A percentile compares a stretch with the other conserved stretches of the same genome.
Conservation (phyloP, 2,113 vertebrate genomes). For the Prietella phreatophila region DNA sequence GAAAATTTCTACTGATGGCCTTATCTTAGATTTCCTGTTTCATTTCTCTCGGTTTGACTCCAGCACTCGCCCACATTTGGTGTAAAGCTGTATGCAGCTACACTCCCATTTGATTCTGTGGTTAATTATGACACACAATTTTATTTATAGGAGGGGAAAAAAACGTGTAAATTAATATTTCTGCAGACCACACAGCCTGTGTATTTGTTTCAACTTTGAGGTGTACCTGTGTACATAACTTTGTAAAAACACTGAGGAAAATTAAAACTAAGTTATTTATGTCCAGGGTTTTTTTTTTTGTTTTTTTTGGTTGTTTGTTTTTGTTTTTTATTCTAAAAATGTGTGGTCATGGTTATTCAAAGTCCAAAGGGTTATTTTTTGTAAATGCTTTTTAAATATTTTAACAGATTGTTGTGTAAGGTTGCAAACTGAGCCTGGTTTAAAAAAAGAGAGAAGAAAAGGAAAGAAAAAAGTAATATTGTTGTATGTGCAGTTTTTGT, state of each 20-base stretch:
- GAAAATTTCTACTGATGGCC: constrained; percentile 46
- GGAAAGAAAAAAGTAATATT: constrained; percentile 49
- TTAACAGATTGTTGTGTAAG: constrained; percentile 73
- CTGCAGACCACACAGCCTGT: constrained; percentile 76
- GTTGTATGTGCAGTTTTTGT: constrained; percentile 78
- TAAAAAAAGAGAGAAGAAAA: too few relatives aligned
- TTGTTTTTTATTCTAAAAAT: constrained; percentile 74
- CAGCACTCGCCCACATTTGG: constrained; percentile 15
- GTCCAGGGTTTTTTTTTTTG: constrained; percentile 79
- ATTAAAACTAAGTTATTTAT: constrained; percentile 99
- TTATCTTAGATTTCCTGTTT: constrained; percentile 22
- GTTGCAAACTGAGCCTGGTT: constrained; percentile 98
- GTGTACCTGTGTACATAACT: constrained; percentile 97
- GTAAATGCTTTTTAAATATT: constrained; percentile 79
- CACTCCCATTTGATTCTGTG: constrained; percentile 51
- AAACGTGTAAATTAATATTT: constrained; percentile 55
- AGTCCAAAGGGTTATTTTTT: constrained; percentile 80
- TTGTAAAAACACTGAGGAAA: constrained; percentile 99
- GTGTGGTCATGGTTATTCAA: constrained; percentile 88
- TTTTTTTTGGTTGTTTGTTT: too few relatives aligned
- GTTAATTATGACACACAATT: constrained; percentile 46
- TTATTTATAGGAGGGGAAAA: constrained; percentile 56
- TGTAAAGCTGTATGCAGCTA: constrained; percentile 31
- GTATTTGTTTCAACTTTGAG: constrained; percentile 86
- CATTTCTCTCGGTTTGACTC: constrained; percentile 36